Percentiles rank a stretch among this genome's conserved stretches.
Conservation (phyloP, 2,888 invertebrate species). For the Eupithecia centaureata region DNA sequence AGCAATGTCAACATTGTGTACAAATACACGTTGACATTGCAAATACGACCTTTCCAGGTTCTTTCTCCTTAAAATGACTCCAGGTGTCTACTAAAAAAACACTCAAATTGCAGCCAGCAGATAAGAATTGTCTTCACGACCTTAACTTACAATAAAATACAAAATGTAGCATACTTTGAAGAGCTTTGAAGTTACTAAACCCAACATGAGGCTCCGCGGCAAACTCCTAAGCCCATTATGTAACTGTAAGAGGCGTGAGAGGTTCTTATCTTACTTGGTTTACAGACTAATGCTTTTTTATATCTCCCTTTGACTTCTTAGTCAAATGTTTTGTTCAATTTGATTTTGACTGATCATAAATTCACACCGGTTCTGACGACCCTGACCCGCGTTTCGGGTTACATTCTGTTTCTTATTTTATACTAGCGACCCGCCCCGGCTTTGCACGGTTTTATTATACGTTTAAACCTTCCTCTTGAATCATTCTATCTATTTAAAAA, state of each 20-base stretch:
- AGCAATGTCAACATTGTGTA: background rate
- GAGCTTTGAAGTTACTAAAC: background rate
- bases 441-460: too few relatives aligned
- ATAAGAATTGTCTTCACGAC: background rate
- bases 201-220: background rate
- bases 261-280: background rate
- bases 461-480: too few relatives aligned
- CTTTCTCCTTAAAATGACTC: background rate
- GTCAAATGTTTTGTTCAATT: background rate
- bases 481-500: too few relatives aligned
- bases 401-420: background rate
- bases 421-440: too few relatives aligned
- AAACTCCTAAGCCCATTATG: background rate
- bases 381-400: background rate
- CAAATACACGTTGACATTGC: too few relatives aligned
- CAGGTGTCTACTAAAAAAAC: background rate
- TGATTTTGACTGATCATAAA: background rate
- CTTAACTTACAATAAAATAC: background rate
- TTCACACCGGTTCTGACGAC: background rate
- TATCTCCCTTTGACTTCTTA: background rate
- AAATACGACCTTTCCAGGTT: too few relatives aligned
- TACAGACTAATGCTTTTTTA: background rate
- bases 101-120: too few relatives aligned
- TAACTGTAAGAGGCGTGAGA: background rate
- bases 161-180: background rate